These are phyloP conservation scores for Epirrita christyi DNA, from an alignment of 2,888 invertebrate species.

Conservation along the genomic window DNA sequence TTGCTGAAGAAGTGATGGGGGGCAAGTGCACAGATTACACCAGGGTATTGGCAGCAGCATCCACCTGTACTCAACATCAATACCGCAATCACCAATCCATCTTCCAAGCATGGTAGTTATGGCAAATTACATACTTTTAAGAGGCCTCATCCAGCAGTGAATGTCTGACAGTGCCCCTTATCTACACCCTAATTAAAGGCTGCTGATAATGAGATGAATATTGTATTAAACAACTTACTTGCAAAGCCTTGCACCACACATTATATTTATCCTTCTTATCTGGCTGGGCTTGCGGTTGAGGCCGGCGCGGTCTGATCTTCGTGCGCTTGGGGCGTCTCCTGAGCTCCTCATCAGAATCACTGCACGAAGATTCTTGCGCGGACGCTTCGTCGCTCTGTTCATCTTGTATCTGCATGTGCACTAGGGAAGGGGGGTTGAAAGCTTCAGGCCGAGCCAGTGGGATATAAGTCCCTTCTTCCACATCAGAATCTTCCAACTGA, in stretches of 20 bases:
- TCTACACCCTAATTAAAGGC: no score
- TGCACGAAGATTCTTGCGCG: conserved; percentile 75
- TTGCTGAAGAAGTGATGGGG: no score
- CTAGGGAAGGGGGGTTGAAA: conserved; percentile 78
- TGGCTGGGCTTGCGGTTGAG: conserved; percentile 57
- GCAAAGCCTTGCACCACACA: conserved; percentile 88
- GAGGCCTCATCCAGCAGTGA: no score
- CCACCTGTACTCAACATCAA: no score
- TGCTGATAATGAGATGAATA: no score
- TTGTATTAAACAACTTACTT: conserved; percentile 51
- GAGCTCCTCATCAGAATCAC: conserved; percentile 86
- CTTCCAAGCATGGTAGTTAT: no score
- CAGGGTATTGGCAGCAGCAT: no score
- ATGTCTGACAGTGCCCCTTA: no score
- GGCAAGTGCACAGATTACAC: no score
- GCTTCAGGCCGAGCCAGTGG: conserved; percentile 84
- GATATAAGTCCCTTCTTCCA: conserved; percentile 82
- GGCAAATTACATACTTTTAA: no score
- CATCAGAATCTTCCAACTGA: conserved; percentile 80
- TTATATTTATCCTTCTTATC: conserved; percentile 89
- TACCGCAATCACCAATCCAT: no score
- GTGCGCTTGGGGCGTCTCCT: conserved; percentile 81
- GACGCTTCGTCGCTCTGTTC: conserved; percentile 85
- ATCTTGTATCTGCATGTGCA: conserved; percentile 84
- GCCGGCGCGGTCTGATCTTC: conserved; percentile 66